phyloP scores from a whole-genome alignment of 2,888 invertebrate genomes.

The Eristalis arbustorum region DNA sequence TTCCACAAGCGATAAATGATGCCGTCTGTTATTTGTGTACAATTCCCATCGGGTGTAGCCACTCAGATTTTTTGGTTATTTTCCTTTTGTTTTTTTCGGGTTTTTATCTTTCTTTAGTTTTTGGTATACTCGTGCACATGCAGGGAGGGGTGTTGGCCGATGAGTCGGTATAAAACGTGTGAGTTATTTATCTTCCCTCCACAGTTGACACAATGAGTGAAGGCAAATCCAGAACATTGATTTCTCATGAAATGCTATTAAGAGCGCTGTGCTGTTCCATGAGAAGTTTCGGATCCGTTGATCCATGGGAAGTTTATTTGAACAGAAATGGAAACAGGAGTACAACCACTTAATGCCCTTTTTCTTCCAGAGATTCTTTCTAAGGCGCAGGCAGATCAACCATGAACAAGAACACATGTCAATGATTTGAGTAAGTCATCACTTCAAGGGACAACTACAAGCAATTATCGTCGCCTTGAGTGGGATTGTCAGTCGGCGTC shows the following conservation, averaged over 20 bases:
- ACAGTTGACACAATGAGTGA: conserved; percentile 38
- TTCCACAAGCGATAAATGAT: conserved; percentile 49
- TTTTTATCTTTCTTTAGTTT: conserved; percentile 27
- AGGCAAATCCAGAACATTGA: conserved; percentile 9
- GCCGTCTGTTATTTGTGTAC: conserved; percentile 48
- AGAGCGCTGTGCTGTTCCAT: not conserved
- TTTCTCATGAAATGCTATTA: conserved; percentile 18
- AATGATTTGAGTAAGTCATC: not conserved
- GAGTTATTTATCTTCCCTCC: conserved; percentile 43
- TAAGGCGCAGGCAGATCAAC: not conserved
- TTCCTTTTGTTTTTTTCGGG: conserved; percentile 32
- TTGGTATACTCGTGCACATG: conserved; percentile 28
- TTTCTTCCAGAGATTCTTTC: not conserved
- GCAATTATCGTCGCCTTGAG: not conserved
- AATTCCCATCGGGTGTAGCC: conserved; percentile 39
- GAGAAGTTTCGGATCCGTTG: conserved; percentile 13
- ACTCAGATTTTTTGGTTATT: not conserved
- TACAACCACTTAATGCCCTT: not conserved
- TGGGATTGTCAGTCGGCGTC: not conserved
- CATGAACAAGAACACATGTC: not conserved
- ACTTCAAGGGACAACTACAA: not conserved
- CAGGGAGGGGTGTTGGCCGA: not conserved
- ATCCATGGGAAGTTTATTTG: not conserved
- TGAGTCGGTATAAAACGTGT: conserved; percentile 14
- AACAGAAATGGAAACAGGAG: not conserved